Evolutionary conservation across 1,140 invertebrate genomes (phyloP).

Genomic region (Drosophila grimshawi): DNA sequence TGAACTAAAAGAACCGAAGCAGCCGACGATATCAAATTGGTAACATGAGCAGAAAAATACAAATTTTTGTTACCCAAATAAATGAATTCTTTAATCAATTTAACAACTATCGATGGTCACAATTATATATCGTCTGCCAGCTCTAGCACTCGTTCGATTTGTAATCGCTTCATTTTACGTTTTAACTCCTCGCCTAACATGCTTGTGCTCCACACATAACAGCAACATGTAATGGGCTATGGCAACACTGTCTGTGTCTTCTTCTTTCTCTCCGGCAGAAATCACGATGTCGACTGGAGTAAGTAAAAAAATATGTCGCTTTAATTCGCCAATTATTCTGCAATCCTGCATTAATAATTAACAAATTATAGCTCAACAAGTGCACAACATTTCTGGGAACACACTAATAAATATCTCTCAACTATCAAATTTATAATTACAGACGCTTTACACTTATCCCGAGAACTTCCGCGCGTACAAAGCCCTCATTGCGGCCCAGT

Average conservation of each 20-base stretch:
- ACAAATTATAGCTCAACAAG: slow-evolving; percentile 18
- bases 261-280: slow-evolving; percentile 69
- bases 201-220: slow-evolving; percentile 13
- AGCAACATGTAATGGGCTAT: neutral
- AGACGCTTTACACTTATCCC: slow-evolving; percentile 98
- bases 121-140: too few relatives aligned
- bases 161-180: neutral
- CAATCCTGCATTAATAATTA: slow-evolving; percentile 53
- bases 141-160: too few relatives aligned
- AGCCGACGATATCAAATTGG: too few relatives aligned
- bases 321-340: slow-evolving; percentile 65
- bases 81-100: too few relatives aligned
- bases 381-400: neutral
- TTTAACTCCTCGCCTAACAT: slow-evolving; percentile 19
- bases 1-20: too few relatives aligned
- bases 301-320: slow-evolving; percentile 57
- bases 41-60: too few relatives aligned
- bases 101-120: too few relatives aligned
- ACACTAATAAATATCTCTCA: slow-evolving; percentile 33
- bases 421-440: slow-evolving; percentile 54
- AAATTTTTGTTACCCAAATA: too few relatives aligned
- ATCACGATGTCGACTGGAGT: slow-evolving; percentile 84
- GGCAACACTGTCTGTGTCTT: slow-evolving; percentile 29
- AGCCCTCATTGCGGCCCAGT: slow-evolving; percentile 97
- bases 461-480: slow-evolving; percentile 98